Conservation (phyloP, 2,888 invertebrate genomes). For the Himalopsyche japonica region DNA sequence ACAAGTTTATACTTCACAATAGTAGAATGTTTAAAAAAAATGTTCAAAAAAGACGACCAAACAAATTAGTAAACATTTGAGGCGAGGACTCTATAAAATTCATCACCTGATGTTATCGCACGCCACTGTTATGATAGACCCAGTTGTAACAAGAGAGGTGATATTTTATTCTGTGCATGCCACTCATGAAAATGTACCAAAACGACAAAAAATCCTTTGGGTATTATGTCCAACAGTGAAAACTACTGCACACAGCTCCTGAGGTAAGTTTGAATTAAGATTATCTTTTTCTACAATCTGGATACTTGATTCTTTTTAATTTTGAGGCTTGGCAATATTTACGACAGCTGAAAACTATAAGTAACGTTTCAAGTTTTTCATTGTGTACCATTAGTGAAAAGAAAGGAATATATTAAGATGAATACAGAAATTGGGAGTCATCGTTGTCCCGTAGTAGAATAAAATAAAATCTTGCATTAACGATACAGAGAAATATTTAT, state of each 20-base stretch:
- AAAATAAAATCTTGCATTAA: too few relatives aligned
- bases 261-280: neutral
- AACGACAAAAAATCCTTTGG: neutral
- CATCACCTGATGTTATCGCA: neutral
- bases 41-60: too few relatives aligned
- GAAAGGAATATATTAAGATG: too few relatives aligned
- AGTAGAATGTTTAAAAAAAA: too few relatives aligned
- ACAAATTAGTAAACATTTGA: too few relatives aligned
- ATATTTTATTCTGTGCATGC: slow-evolving; percentile 10
- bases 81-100: too few relatives aligned
- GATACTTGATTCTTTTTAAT: neutral
- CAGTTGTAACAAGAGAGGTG: slow-evolving; percentile 8
- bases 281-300: neutral
- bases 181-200: neutral
- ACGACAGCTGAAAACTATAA: neutral
- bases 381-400: too few relatives aligned
- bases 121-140: neutral
- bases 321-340: neutral
- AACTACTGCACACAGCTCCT: neutral
- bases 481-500: too few relatives aligned
- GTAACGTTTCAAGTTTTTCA: neutral
- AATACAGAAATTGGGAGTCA: too few relatives aligned
- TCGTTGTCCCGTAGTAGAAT: too few relatives aligned
- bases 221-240: slow-evolving; percentile 13
- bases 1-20: too few relatives aligned